Evolutionary conservation across 2,797 vertebrate species (phyloP).

Genomic region (Smutsia gigantea): DNA sequence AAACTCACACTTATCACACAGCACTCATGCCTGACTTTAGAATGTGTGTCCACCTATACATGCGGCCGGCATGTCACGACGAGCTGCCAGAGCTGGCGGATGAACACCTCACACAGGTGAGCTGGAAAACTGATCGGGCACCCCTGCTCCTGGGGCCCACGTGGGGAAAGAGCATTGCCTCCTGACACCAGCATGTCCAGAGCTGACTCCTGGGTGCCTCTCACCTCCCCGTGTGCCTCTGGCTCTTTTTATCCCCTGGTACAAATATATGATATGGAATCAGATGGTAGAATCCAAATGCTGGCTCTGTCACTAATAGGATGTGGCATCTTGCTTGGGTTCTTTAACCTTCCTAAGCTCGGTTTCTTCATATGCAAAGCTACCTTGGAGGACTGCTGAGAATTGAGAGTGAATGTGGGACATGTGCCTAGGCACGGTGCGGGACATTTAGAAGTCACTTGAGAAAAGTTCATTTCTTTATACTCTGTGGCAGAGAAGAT

Average conservation of each 20-base stretch:
- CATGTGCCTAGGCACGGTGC: not conserved
- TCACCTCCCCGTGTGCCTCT: not conserved
- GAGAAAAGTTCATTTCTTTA: not conserved
- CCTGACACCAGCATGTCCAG: not conserved
- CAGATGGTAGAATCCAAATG: not conserved
- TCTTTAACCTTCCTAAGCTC: not conserved
- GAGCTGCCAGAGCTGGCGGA: not conserved
- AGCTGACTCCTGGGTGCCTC: not conserved
- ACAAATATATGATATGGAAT: not conserved
- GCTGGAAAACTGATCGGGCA: not conserved
- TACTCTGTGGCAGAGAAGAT: not conserved
- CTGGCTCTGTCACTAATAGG: not conserved
- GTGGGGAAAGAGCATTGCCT: not conserved
- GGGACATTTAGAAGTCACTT: not conserved
- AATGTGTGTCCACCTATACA: not conserved
- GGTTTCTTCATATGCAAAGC: not conserved
- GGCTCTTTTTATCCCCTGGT: not conserved
- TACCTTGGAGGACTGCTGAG: not conserved
- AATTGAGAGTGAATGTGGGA: not conserved
- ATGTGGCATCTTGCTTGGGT: not conserved
- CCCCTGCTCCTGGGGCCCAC: not conserved
- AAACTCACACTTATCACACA: not conserved
- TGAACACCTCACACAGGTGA: not conserved
- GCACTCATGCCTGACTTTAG: too few species aligned
- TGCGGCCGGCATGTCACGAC: fast-evolving